Conservation (phyloP, 2,113 vertebrate species). For the Xyliphius kryptos region DNA sequence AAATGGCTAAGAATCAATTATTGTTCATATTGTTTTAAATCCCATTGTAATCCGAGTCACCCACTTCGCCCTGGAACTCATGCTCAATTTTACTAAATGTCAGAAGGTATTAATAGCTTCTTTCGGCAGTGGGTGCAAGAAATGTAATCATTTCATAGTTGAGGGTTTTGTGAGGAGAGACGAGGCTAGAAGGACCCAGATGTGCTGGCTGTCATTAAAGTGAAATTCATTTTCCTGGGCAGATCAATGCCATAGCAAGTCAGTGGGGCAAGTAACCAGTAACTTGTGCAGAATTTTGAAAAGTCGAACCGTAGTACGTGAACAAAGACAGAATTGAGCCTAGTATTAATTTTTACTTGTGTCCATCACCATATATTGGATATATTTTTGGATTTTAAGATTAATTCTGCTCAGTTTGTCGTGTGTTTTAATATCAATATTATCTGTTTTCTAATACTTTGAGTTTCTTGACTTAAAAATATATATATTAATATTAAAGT, state of each 20-base stretch:
- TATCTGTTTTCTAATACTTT: too few relatives aligned
- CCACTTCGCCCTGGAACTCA: conserved; percentile 1
- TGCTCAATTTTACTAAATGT: conserved; percentile 6
- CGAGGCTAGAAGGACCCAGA: conserved; percentile 15
- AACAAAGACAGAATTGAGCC: background rate
- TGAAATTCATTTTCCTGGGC: conserved; percentile 35
- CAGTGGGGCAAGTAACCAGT: conserved; percentile 15
- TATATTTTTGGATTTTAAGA: too few relatives aligned
- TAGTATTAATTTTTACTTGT: conserved; percentile 11
- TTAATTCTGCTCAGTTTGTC: too few relatives aligned
- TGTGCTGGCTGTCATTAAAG: conserved; percentile 26
- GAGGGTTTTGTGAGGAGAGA: conserved; percentile 24
- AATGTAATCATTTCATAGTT: conserved; percentile 8
- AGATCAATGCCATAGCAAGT: conserved; percentile 14
- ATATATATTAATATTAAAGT: too few relatives aligned
- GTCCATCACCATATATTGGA: too few relatives aligned
- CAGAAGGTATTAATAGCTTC: conserved; percentile 13
- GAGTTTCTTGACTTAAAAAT: too few relatives aligned
- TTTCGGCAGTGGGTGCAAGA: conserved; percentile 7
- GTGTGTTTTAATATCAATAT: too few relatives aligned
- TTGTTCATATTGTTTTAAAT: background rate
- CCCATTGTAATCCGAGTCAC: conserved; percentile 11
- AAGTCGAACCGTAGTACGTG: background rate
- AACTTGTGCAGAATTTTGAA: background rate
- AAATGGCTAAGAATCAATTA: conserved; percentile 13